phyloP scores from a whole-genome alignment of 1,140 invertebrate species.

The Parapsyche elsis region DNA sequence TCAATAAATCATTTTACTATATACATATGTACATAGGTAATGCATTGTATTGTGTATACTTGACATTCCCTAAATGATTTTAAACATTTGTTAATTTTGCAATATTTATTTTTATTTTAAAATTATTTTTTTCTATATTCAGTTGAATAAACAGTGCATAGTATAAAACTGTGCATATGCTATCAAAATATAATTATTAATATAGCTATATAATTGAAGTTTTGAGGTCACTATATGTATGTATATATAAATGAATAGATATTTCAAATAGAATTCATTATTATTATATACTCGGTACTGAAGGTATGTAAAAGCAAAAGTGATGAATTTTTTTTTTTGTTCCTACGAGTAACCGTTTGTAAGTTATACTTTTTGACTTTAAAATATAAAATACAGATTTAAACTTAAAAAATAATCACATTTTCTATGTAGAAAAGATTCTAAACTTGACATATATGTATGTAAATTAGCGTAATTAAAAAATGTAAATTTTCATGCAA shows the following conservation, averaged over 20 bases:
- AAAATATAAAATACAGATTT: too few species aligned
- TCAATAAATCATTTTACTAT: too few species aligned
- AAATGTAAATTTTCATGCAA: constrained; percentile 20
- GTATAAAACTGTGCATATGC: too few species aligned
- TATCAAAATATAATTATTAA: too few species aligned
- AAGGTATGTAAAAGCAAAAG: too few species aligned
- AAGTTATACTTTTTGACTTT: too few species aligned
- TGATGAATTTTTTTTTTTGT: too few species aligned
- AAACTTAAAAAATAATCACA: neutral
- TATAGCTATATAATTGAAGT: too few species aligned
- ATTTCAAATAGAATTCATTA: neutral
- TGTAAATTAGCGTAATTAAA: constrained; percentile 20
- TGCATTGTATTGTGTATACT: neutral
- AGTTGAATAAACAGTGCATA: too few species aligned
- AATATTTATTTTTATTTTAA: neutral
- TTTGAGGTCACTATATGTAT: too few species aligned
- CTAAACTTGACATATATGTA: constrained; percentile 50
- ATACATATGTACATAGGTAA: neutral
- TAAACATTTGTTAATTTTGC: neutral
- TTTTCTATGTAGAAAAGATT: constrained; percentile 53
- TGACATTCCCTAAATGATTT: neutral
- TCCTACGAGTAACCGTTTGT: too few species aligned
- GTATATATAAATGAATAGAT: neutral
- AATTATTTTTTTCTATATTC: neutral
- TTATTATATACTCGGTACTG: too few species aligned